phyloP scores from a whole-genome alignment of 2,797 vertebrate species.

The Macrochelys suwanniensis region DNA sequence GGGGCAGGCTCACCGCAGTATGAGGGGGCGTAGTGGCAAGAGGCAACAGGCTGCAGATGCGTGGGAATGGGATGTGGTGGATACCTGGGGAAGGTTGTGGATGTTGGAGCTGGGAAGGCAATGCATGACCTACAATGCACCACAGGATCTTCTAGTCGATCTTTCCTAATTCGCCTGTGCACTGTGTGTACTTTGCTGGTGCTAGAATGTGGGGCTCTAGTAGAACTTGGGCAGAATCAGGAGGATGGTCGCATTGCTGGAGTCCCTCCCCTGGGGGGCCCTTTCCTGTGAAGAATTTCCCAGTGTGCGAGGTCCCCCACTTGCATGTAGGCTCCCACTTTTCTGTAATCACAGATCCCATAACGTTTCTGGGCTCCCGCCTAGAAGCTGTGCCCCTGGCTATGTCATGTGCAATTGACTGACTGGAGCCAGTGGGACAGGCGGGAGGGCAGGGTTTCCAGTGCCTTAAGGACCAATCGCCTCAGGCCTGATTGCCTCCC shows the following conservation, averaged over 20 bases:
- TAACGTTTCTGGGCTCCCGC: constrained; percentile 58
- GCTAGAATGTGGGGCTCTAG: neutral
- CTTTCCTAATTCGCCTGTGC: accelerated
- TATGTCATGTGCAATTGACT: constrained; percentile 60
- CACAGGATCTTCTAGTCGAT: constrained; percentile 18
- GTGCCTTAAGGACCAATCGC: constrained; percentile 10
- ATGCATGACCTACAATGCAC: neutral
- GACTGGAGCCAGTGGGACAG: constrained; percentile 57
- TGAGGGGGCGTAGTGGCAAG: neutral
- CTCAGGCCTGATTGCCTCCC: constrained; percentile 34
- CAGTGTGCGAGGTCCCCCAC: neutral
- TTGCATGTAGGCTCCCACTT: neutral
- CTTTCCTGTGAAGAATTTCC: constrained; percentile 39
- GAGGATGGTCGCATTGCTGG: neutral
- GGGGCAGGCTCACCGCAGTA: accelerated
- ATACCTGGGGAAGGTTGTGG: constrained; percentile 2
- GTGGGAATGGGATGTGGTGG: neutral
- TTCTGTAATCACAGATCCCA: neutral
- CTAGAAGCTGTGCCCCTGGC: constrained; percentile 60
- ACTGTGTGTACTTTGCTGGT: neutral
- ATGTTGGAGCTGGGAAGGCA: neutral
- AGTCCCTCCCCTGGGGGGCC: constrained; percentile 26
- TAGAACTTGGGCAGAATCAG: neutral
- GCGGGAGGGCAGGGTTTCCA: constrained; percentile 70
- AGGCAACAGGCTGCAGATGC: neutral